A percentile compares a stretch with the other conserved stretches of the same genome.
These are phyloP conservation scores for Agrochola lota DNA, from an alignment of 2,888 invertebrate species.

Conservation along the genomic window DNA sequence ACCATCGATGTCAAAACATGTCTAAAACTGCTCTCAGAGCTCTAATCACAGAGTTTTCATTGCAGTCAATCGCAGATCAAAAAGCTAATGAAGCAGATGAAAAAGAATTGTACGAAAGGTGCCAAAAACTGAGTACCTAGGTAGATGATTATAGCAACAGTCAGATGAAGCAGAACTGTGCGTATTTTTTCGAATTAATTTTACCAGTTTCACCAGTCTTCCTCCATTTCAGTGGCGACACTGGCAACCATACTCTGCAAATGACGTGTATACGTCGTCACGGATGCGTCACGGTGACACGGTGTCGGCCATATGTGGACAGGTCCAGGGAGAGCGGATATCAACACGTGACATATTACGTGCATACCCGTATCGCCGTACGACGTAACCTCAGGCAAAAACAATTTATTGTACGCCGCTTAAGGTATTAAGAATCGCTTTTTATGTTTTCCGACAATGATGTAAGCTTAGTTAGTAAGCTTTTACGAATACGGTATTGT, in stretches of 20 bases:
- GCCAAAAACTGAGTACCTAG: background rate
- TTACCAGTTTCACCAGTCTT: background rate
- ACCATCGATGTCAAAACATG: background rate
- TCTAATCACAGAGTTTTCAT: background rate
- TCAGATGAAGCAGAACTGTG: background rate
- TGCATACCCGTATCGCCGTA: background rate
- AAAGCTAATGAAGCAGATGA: background rate
- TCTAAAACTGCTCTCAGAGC: background rate
- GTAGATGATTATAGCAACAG: background rate
- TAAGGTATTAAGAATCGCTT: slow-evolving; percentile 28
- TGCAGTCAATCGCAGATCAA: background rate
- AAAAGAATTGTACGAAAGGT: background rate
- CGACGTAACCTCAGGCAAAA: slow-evolving; percentile 24
- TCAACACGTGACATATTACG: slow-evolving; percentile 55
- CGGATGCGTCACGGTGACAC: slow-evolving; percentile 26
- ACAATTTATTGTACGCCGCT: slow-evolving; percentile 33
- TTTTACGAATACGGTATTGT: slow-evolving; percentile 15
- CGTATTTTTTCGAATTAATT: background rate
- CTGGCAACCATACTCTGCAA: slow-evolving; percentile 11
- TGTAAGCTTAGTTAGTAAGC: slow-evolving; percentile 7
- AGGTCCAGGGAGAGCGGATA: slow-evolving; percentile 30
- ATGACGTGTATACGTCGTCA: slow-evolving; percentile 16
- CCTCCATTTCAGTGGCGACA: background rate
- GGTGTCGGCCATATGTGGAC: slow-evolving; percentile 19
- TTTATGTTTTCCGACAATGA: slow-evolving; percentile 57